A percentile compares a stretch with the other conserved stretches of the same genome.
Conservation (phyloP, 1,140 invertebrate genomes). For the Drosophila melanogaster region Release_6_plus_ISO1_MT NT_033779.5:10521501-10522000, state of each 20-base stretch:
- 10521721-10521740: too few relatives aligned
- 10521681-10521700: too few relatives aligned
- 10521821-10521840: too few relatives aligned
- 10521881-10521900: slow-evolving; percentile 5
- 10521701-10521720: too few relatives aligned
- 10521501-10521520: slow-evolving; percentile 66
- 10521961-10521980: slow-evolving; percentile 8
- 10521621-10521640: not conserved
- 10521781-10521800: too few relatives aligned
- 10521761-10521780: too few relatives aligned
- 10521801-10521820: too few relatives aligned
- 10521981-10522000: slow-evolving; percentile 48
- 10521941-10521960: slow-evolving; percentile 3
- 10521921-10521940: slow-evolving; percentile 14
- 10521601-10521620: slow-evolving; percentile 1
- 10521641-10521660: not conserved
- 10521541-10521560: slow-evolving; percentile 57
- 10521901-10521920: slow-evolving; percentile 4
- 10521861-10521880: slow-evolving; percentile 1
- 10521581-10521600: slow-evolving; percentile 5
- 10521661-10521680: not conserved
- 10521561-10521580: not conserved
- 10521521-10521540: slow-evolving; percentile 69
- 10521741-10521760: too few relatives aligned
- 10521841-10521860: too few relatives aligned